Conservation (phyloP, 2,888 invertebrate species). For the Limnephilus lunatus region DNA sequence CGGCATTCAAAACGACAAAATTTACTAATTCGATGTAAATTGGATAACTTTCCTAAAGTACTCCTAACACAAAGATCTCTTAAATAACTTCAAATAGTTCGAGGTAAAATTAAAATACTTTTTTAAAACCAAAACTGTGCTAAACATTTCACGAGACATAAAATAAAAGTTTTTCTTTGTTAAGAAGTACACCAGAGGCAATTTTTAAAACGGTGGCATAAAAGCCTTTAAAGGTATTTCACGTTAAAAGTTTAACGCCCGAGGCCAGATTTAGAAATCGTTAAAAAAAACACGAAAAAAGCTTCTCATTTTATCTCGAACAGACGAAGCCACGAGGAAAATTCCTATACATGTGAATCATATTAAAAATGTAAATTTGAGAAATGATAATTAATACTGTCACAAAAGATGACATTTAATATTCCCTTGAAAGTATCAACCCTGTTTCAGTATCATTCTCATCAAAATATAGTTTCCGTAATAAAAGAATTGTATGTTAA, state of each 20-base stretch:
- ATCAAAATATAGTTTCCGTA: not conserved
- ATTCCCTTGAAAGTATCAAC: not conserved
- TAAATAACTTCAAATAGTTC: slow-evolving; percentile 26
- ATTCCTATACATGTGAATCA: not conserved
- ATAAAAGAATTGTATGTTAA: not conserved
- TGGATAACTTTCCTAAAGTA: not conserved
- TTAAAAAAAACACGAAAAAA: slow-evolving; percentile 18
- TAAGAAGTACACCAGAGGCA: slow-evolving; percentile 5
- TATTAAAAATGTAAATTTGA: not conserved
- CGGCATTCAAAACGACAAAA: not conserved
- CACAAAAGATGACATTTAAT: not conserved
- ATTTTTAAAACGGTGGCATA: not conserved
- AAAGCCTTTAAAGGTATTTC: slow-evolving; percentile 33
- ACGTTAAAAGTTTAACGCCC: slow-evolving; percentile 24
- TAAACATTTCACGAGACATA: not conserved
- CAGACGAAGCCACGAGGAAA: not conserved
- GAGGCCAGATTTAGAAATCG: slow-evolving; percentile 3
- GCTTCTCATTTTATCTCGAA: not conserved
- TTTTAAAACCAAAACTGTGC: slow-evolving; percentile 19
- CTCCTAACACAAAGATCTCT: not conserved
- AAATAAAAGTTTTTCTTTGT: slow-evolving; percentile 31
- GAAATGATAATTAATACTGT: not conserved
- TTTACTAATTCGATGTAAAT: slow-evolving; percentile 2
- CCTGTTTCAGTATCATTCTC: not conserved
- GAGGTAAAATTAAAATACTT: slow-evolving; percentile 26